Base-by-base conservation (phyloP, 2,888 invertebrate genomes). In the Heliconius ismenius region DNA sequence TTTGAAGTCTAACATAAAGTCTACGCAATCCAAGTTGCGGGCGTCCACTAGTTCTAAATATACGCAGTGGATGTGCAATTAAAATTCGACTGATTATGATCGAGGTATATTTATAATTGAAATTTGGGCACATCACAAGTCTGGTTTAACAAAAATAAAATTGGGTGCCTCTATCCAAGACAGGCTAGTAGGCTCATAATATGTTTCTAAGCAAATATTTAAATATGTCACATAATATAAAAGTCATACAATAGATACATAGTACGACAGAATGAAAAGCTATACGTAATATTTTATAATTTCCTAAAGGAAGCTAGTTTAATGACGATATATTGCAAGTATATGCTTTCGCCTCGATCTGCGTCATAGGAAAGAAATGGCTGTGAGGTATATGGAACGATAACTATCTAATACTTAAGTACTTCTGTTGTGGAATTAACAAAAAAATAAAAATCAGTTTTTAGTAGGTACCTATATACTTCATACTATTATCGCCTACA, bases 251-350 rank as follows among this genome's bases (percentile, higher is more conserved):
- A 28, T 32, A 32, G 7, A 32, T 32, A 32, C 32, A 32, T 32
- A 32, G 7, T 32, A 32, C 0, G 32, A 32, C 32, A 32, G 49
- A 18, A 49, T 49, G 49, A 49, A 49, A 49, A 13, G 60, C 24
- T 26, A 1, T 32, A 32, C 1, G 32, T 13, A 24, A 28, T 63
- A 26, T 63, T 63, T 63, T 63, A 63, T 36, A 65, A 65, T 36
- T 36, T 65, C 36, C 36, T 65, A 36, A 36, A 65, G 64, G n/a
- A 65, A 65, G 36, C 64, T 6, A 13, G 64, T 65, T 65, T 65
- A 65, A 65, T 36, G 21, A 65, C 36, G 4, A 21, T 64, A 11
- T 65, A 65, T 65, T 36, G 36, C n/a, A 13, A 65, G n/a, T 24
- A 65, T 36, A 36, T 32, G 36, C 36, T 36, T 65, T 65, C 21